Evolutionary conservation across 1,140 invertebrate genomes (phyloP).

Genomic region (Holotrichia oblita): DNA sequence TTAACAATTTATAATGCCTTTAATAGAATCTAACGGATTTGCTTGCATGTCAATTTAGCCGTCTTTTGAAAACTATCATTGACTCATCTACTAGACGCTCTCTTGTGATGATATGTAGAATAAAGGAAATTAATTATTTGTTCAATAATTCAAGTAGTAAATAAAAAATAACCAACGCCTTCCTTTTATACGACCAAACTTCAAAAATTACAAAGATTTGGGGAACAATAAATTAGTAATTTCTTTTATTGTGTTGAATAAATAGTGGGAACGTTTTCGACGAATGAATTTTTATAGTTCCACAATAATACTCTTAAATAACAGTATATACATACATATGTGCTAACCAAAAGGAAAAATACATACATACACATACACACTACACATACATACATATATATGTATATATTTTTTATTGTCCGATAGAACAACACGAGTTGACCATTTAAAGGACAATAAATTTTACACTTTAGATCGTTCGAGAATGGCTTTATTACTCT

Average conservation of each 20-base stretch:
- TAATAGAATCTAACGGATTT: too few relatives aligned
- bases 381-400: neutral
- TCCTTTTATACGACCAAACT: too few relatives aligned
- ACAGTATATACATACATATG: neutral
- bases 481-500: conserved; percentile 43
- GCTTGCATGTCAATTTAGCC: too few relatives aligned
- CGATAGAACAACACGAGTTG: conserved; percentile 43
- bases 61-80: too few relatives aligned
- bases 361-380: too few relatives aligned
- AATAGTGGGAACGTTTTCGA: neutral
- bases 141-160: too few relatives aligned
- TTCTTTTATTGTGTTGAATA: neutral
- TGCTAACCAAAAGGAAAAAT: too few relatives aligned
- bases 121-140: too few relatives aligned
- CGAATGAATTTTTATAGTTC: conserved; percentile 15
- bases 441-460: conserved; percentile 45
- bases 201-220: neutral
- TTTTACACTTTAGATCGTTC: conserved; percentile 44
- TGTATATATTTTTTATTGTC: conserved; percentile 31
- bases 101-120: too few relatives aligned
- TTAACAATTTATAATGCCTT: too few relatives aligned
- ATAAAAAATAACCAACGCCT: too few relatives aligned
- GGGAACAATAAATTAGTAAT: conserved; percentile 5
- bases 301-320: conserved; percentile 22
- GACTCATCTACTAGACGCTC: too few relatives aligned